phyloP scores from a whole-genome alignment of 2,888 invertebrate species.

The Agonum fuliginosum region DNA sequence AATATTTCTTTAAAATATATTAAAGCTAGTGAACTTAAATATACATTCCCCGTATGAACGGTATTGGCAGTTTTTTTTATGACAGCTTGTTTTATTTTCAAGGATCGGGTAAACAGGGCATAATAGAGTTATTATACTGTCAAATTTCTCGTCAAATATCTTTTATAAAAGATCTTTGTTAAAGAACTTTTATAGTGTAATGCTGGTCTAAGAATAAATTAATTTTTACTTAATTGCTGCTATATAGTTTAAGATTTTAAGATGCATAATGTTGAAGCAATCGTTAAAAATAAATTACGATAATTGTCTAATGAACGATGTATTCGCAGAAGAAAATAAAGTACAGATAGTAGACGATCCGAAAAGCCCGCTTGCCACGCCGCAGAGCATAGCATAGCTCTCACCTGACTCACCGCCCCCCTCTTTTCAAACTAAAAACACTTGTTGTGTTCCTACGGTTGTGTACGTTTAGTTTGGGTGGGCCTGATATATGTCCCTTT shows the following conservation, averaged over 20 bases:
- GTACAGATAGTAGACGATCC: not conserved
- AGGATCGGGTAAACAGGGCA: too few species aligned
- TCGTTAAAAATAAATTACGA: constrained; percentile 3
- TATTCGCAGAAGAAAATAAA: not conserved
- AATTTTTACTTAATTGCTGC: not conserved
- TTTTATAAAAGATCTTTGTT: too few species aligned
- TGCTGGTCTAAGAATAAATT: too few species aligned
- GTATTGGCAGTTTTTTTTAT: too few species aligned
- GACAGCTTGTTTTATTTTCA: too few species aligned
- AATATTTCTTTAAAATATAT: too few species aligned
- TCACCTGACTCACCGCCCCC: constrained; percentile 58
- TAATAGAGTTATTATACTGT: too few species aligned
- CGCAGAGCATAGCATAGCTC: constrained; percentile 41
- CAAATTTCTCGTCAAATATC: too few species aligned
- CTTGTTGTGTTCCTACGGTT: constrained; percentile 53
- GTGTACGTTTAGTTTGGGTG: constrained; percentile 56
- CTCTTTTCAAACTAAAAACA: constrained; percentile 50
- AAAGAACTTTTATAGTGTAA: too few species aligned
- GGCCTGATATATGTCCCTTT: constrained; percentile 25
- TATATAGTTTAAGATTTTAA: not conserved
- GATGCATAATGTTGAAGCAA: not conserved
- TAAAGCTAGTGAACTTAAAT: too few species aligned
- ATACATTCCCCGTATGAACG: too few species aligned
- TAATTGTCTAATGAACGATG: not conserved
- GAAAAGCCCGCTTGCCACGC: constrained; percentile 37